A percentile compares a stretch with the other conserved stretches of the same genome.
phyloP scores from a whole-genome alignment of 2,888 invertebrate species.

The Drosophila hamatofila region DNA sequence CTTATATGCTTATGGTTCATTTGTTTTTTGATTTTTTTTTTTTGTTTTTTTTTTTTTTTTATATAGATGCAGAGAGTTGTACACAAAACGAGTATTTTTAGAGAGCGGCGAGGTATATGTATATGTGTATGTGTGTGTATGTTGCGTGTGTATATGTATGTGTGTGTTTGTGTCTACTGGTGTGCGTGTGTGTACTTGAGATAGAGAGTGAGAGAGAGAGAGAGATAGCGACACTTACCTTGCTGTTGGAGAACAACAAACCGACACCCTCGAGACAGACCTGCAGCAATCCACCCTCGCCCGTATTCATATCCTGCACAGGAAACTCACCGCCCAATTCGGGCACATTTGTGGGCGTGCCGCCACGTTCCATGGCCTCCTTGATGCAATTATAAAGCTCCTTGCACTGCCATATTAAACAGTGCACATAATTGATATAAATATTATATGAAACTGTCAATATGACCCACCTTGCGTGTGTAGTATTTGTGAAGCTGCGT shows the following conservation, averaged over 20 bases:
- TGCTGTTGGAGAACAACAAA: conserved; percentile 99
- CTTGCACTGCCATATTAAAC: conserved; percentile 91
- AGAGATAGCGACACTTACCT: conserved; percentile 89
- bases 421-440: conserved; percentile 30
- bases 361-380: conserved; percentile 98
- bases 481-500: conserved; percentile 99
- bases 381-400: conserved; percentile 99
- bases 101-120: conserved; percentile 57
- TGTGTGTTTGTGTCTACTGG: conserved; percentile 14
- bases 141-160: conserved; percentile 13
- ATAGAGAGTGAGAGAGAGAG: conserved; percentile 6
- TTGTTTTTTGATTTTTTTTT: too few relatives aligned
- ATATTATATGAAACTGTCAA: not conserved
- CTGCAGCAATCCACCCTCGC: conserved; percentile 98
- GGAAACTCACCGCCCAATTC: conserved; percentile 97
- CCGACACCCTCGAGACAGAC: conserved; percentile 99
- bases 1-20: conserved; percentile 46
- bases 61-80: conserved; percentile 62
- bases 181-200: conserved; percentile 20
- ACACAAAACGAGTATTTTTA: conserved; percentile 65
- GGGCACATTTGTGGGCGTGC: conserved; percentile 86
- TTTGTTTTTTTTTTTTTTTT: conserved; percentile 47
- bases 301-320: conserved; percentile 98
- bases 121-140: conserved; percentile 11
- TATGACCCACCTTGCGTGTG: conserved; percentile 94